Percentiles rank a stretch among this genome's conserved stretches.
These are phyloP conservation scores for Amblyteles armatorius DNA, from an alignment of 2,888 invertebrate genomes.

Conservation along the genomic window DNA sequence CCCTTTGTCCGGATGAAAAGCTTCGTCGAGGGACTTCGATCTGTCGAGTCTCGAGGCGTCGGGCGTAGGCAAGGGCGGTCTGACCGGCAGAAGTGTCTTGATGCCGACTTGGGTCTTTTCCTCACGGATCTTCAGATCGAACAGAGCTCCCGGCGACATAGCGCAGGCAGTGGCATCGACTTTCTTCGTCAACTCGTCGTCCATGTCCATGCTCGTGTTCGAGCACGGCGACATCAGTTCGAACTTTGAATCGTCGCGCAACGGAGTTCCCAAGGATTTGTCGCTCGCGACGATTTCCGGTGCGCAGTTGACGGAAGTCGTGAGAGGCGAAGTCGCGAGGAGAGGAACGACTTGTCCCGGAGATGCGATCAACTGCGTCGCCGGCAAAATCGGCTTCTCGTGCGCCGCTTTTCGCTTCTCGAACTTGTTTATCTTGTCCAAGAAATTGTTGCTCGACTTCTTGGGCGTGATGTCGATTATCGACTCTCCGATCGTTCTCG, in stretches of 20 bases:
- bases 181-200: conserved; percentile 75
- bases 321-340: conserved; percentile 68
- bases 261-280: conserved; percentile 55
- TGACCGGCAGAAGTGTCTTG: conserved; percentile 85
- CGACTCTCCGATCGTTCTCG: conserved; percentile 89
- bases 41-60: conserved; percentile 74
- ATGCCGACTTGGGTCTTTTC: conserved; percentile 85
- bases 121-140: conserved; percentile 82
- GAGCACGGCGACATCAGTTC: conserved; percentile 76
- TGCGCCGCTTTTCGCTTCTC: conserved; percentile 73
- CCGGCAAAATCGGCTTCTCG: conserved; percentile 69
- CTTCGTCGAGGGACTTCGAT: conserved; percentile 77
- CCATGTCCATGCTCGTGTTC: conserved; percentile 73
- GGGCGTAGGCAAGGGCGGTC: conserved; percentile 70
- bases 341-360: conserved; percentile 62
- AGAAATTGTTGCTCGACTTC: conserved; percentile 80
- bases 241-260: conserved; percentile 75
- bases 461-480: conserved; percentile 84
- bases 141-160: conserved; percentile 81
- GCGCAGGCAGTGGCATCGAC: conserved; percentile 75
- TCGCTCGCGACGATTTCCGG: conserved; percentile 68
- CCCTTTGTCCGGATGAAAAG: conserved; percentile 71
- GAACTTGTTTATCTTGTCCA: conserved; percentile 84
- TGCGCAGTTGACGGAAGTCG: conserved; percentile 61
- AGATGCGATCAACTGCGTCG: conserved; percentile 38